Base-by-base conservation (phyloP, 2,797 vertebrate species). In the Sebastes taczanowskii region DNA sequence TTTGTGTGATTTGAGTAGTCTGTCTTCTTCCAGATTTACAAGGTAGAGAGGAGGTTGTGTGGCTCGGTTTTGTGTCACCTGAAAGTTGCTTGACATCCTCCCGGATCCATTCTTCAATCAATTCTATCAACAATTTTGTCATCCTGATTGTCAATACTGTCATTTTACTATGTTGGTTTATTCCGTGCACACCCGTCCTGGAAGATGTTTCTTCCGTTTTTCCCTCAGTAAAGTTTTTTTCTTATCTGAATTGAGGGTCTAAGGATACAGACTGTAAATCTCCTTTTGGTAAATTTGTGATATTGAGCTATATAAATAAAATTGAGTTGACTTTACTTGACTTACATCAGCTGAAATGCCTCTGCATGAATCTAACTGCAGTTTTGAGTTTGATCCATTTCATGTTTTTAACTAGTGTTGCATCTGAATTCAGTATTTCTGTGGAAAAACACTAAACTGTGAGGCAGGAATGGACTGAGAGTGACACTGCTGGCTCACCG, bases 401-500 rank as follows among this genome's bases (percentile, higher is more conserved):
- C 25, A 35, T 60, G 25, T 66, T 55, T 74, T 34, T 6, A 74
- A 68, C 18, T 11, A 32, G 29, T 4, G 13, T 70, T 61, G 29
- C 23, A 55, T 32, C 29, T 60, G 7, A 67, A 52, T 63, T 34
- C 22, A 18, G 53, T 58, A 11, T 77, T 74, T 63, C n/a, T 30
- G 34, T 18, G 3, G 3, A 64, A 29, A 58, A 59, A 53, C 7
- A 46, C 2, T n/a, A 16, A 42, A 80, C 20, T 61, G 55, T 59
- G 71, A 23, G n/a, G 14, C 86, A 82, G 53, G 82, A 56, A 80
- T 8, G 67, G 64, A 42, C 67, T 59, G 65, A 75, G 38, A 77
- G 53, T 6, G 60, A 34, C 78, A 67, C 53, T 62, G 77, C 49
- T 20, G 78, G 60, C 58, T 88, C 77, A 56, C 58, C 86, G 8